Evolutionary conservation across 1,140 invertebrate species (phyloP).

Genomic region (Papilio aristodemus): DNA sequence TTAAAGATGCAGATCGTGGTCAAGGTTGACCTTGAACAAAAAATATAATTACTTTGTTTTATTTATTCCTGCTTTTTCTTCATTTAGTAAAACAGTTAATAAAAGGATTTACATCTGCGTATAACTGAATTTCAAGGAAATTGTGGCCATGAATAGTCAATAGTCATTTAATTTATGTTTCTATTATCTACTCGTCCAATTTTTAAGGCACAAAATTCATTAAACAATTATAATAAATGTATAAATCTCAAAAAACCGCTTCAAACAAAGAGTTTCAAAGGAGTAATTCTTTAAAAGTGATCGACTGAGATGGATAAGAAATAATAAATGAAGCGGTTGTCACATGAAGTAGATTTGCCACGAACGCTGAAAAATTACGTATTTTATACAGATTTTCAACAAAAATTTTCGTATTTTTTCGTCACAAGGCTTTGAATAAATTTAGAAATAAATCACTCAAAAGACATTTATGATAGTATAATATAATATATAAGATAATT

Average conservation of each 20-base stretch:
- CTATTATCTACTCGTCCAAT: too few species aligned
- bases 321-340: constrained; percentile 32
- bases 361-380: constrained; percentile 11
- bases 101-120: too few species aligned
- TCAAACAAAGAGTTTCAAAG: neutral
- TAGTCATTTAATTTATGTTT: too few species aligned
- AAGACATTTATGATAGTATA: too few species aligned
- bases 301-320: constrained; percentile 28
- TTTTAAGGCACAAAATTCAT: neutral
- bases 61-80: too few species aligned
- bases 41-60: too few species aligned
- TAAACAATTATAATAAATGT: neutral
- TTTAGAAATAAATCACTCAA: neutral
- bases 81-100: too few species aligned
- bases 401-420: neutral
- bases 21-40: too few species aligned
- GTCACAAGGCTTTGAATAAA: neutral
- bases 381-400: constrained; percentile 5
- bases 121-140: too few species aligned
- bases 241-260: neutral
- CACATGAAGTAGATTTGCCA: constrained; percentile 15
- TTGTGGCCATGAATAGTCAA: too few species aligned
- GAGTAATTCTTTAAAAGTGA: constrained; percentile 27
- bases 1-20: too few species aligned
- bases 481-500: too few species aligned